Evolutionary conservation across 2,888 invertebrate genomes (phyloP).

Genomic region (Dysmachus trigonus): DNA sequence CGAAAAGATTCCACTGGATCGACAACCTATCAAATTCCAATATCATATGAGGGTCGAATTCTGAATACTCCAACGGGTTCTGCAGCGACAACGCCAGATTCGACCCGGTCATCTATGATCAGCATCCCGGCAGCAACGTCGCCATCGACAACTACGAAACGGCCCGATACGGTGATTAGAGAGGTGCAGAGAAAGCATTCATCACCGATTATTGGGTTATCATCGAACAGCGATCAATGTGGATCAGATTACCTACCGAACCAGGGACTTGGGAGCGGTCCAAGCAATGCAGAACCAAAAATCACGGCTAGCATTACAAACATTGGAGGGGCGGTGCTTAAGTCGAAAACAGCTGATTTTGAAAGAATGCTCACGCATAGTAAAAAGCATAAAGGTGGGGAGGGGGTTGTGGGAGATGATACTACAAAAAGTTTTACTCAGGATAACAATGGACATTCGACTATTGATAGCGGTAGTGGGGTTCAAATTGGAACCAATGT

Average conservation of each 20-base stretch:
- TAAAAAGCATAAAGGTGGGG: slow-evolving; percentile 32
- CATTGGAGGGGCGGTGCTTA: slow-evolving; percentile 73
- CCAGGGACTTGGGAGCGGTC: not conserved
- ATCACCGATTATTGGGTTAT: not conserved
- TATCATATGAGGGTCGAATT: slow-evolving; percentile 49
- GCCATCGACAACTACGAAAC: not conserved
- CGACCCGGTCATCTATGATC: not conserved
- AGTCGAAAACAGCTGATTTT: slow-evolving; percentile 75
- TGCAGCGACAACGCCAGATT: slow-evolving; percentile 32
- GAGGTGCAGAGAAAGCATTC: not conserved
- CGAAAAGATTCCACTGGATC: slow-evolving; percentile 1
- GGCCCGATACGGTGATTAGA: not conserved
- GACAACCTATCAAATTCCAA: slow-evolving; percentile 51
- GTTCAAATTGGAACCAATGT: slow-evolving; percentile 55
- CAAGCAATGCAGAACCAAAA: slow-evolving; percentile 56
- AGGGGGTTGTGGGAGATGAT: not conserved
- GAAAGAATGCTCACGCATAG: slow-evolving; percentile 63
- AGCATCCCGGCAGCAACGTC: not conserved
- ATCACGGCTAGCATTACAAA: slow-evolving; percentile 70
- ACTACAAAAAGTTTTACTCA: not conserved
- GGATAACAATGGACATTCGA: not conserved
- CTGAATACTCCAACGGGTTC: slow-evolving; percentile 39
- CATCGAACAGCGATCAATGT: not conserved
- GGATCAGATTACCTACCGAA: not conserved
- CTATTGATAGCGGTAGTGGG: not conserved